Evolutionary conservation across 2,888 invertebrate genomes (phyloP).

Genomic region (Cerastis rubricosa): DNA sequence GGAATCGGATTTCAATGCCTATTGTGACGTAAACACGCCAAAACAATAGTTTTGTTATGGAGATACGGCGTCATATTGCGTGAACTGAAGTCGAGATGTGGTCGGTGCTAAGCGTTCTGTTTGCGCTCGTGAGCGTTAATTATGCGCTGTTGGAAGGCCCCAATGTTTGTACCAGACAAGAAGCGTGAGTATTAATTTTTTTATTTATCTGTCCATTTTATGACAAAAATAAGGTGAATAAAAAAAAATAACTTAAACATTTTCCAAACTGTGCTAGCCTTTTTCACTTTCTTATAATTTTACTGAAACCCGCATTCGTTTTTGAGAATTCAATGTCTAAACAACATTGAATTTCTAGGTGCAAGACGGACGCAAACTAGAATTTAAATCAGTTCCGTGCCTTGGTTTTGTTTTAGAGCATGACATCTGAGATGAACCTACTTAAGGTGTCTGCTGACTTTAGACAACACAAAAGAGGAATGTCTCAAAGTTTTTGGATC

Average conservation of each 20-base stretch:
- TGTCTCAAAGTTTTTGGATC: neutral
- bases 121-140: slow-evolving; percentile 75
- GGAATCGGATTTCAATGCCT: slow-evolving; percentile 72
- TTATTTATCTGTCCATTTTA: slow-evolving; percentile 3
- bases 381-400: slow-evolving; percentile 4
- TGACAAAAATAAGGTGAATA: neutral
- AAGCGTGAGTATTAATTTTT: slow-evolving; percentile 69
- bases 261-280: neutral
- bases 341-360: neutral
- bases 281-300: neutral
- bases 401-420: slow-evolving; percentile 9
- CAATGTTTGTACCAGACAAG: slow-evolving; percentile 95
- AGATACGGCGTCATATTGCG: slow-evolving; percentile 73
- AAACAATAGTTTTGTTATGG: slow-evolving; percentile 87
- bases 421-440: neutral
- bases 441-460: neutral
- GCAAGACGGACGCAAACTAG: neutral
- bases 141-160: slow-evolving; percentile 92
- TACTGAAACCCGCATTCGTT: neutral
- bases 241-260: neutral
- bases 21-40: slow-evolving; percentile 75
- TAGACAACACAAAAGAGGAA: neutral
- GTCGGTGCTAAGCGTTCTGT: slow-evolving; percentile 75
- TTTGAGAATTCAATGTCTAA: neutral
- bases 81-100: slow-evolving; percentile 81